These are phyloP conservation scores for Clarias gariepinus DNA, from an alignment of 2,113 vertebrate species.

Conservation along the genomic window DNA sequence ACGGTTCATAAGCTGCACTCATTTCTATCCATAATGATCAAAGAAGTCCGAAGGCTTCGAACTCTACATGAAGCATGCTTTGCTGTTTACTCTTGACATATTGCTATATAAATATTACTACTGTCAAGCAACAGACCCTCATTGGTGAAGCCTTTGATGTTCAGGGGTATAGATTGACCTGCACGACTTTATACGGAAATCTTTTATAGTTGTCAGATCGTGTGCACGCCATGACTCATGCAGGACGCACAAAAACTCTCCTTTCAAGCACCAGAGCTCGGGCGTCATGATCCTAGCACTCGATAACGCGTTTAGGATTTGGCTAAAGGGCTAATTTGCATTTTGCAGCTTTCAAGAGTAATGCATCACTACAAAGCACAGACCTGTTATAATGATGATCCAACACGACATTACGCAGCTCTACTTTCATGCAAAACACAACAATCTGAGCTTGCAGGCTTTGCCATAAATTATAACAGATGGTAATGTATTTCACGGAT, in stretches of 20 bases:
- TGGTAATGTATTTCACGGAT: neutral
- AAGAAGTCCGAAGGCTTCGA: neutral
- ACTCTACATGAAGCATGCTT: neutral
- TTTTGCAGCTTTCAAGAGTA: neutral
- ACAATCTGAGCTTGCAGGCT: neutral
- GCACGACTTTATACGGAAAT: neutral
- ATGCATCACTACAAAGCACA: neutral
- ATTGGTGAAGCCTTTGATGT: neutral
- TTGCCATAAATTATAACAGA: neutral
- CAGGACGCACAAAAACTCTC: neutral
- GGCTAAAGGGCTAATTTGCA: conserved; percentile 7
- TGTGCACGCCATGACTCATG: neutral
- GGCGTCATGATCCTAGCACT: neutral
- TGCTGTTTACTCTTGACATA: neutral
- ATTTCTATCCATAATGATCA: neutral
- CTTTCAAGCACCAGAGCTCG: too few species aligned
- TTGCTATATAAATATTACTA: neutral
- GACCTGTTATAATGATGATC: neutral
- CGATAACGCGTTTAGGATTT: neutral
- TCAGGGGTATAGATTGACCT: neutral
- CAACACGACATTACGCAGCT: neutral
- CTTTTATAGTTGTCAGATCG: neutral
- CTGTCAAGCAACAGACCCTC: neutral
- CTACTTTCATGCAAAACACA: neutral
- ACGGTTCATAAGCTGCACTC: neutral